Conservation (phyloP, 2,113 vertebrate species). For the Amphilophus citrinellus region DNA sequence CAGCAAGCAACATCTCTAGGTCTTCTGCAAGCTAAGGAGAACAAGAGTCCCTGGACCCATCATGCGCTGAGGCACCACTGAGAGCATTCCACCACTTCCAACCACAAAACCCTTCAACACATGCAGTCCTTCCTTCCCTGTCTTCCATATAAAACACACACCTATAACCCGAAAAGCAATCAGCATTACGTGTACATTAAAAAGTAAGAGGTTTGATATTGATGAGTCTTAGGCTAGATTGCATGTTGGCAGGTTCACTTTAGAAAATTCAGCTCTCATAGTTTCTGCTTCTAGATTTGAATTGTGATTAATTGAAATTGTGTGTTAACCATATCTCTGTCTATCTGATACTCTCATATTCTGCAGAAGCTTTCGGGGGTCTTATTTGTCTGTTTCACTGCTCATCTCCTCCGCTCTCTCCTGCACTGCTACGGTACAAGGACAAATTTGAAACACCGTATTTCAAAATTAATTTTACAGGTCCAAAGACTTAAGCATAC, state of each 20-base stretch:
- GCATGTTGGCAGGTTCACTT: not conserved
- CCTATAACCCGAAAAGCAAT: not conserved
- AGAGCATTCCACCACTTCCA: not conserved
- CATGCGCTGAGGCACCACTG: not conserved
- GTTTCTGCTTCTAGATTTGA: not conserved
- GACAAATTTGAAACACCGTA: not conserved
- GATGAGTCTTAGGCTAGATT: not conserved
- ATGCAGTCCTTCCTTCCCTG: too few relatives aligned
- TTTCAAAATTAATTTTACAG: not conserved
- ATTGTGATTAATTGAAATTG: not conserved
- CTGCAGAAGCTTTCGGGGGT: not conserved
- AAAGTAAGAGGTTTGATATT: not conserved
- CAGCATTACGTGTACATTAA: not conserved
- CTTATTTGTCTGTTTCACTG: not conserved
- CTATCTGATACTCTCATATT: not conserved
- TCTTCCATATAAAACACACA: not conserved
- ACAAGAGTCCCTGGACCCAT: not conserved
- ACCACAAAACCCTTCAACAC: not conserved
- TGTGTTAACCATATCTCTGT: not conserved
- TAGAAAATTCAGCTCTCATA: not conserved
- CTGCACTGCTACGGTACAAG: fast-evolving
- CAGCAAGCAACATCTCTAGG: not conserved
- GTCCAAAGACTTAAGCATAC: not conserved
- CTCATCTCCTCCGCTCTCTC: not conserved
- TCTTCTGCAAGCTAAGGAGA: not conserved